These are phyloP conservation scores for Smittia sp. DNA, from an alignment of 2,888 invertebrate genomes.

Conservation along the genomic window DNA sequence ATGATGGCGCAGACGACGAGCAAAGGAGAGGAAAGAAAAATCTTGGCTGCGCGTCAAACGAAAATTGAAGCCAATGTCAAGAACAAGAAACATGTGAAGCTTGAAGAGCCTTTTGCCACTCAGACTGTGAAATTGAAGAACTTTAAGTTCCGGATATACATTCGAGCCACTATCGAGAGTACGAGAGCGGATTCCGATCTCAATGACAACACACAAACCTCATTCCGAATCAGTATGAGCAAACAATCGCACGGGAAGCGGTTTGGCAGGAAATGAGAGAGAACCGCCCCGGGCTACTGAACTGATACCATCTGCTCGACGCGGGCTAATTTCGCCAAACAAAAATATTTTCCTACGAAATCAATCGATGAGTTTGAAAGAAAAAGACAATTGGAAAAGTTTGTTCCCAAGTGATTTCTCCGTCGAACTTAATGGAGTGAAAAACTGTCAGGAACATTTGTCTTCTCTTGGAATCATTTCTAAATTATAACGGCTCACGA, in stretches of 20 bases:
- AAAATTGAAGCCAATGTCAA: slow-evolving; percentile 13
- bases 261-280: not conserved
- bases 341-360: no score
- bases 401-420: not conserved
- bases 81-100: not conserved
- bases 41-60: not conserved
- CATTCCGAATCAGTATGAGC: no score
- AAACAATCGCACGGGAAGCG: not conserved
- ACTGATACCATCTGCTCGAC: not conserved
- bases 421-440: not conserved
- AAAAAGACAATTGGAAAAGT: not conserved
- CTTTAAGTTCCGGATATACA: not conserved
- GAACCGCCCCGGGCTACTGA: not conserved
- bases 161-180: not conserved
- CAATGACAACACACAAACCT: not conserved
- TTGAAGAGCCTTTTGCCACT: not conserved
- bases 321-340: not conserved
- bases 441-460: no score
- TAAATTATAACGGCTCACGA: no score
- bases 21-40: not conserved
- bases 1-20: slow-evolving; percentile 2
- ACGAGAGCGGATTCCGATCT: not conserved
- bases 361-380: not conserved
- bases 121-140: not conserved
- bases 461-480: no score